phyloP scores from a whole-genome alignment of 1,140 invertebrate genomes.

The Oryctes rhinoceros region DNA sequence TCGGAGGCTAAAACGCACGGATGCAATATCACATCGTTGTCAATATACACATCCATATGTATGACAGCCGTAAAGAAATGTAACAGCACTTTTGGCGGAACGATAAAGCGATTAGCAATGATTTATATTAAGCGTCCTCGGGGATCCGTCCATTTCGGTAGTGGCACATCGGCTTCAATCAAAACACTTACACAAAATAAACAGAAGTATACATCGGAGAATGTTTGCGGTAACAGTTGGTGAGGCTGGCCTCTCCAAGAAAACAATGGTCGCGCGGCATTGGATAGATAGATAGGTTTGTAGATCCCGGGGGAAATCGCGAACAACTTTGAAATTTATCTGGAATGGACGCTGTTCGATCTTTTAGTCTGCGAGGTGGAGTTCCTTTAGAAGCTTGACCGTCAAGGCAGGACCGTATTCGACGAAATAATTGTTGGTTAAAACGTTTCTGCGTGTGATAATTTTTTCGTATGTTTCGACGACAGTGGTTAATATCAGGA shows the following conservation, averaged over 20 bases:
- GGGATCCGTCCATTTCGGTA: conserved; percentile 23
- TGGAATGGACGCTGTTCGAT: conserved; percentile 36
- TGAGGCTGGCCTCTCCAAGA: conserved; percentile 31
- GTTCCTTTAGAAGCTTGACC: neutral
- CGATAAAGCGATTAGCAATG: conserved; percentile 26
- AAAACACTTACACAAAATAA: conserved; percentile 22
- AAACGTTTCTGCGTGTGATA: neutral
- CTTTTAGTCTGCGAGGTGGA: neutral
- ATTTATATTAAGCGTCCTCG: neutral
- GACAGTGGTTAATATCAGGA: neutral
- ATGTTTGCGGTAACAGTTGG: conserved; percentile 41
- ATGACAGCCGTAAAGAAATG: neutral
- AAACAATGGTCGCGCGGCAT: conserved; percentile 46
- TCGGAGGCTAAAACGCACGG: neutral
- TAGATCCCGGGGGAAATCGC: conserved; percentile 46
- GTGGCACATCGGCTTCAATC: conserved; percentile 26
- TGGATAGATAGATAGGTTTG: conserved; percentile 47
- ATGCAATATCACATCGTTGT: neutral
- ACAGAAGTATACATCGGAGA: conserved; percentile 29
- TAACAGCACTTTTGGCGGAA: conserved; percentile 13
- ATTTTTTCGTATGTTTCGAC: neutral
- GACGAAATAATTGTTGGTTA: neutral
- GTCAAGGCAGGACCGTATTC: neutral
- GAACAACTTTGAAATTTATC: conserved; percentile 47
- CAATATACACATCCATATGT: neutral